These are phyloP conservation scores for Delia radicum DNA, from an alignment of 1,140 invertebrate genomes.

Conservation along the genomic window DNA sequence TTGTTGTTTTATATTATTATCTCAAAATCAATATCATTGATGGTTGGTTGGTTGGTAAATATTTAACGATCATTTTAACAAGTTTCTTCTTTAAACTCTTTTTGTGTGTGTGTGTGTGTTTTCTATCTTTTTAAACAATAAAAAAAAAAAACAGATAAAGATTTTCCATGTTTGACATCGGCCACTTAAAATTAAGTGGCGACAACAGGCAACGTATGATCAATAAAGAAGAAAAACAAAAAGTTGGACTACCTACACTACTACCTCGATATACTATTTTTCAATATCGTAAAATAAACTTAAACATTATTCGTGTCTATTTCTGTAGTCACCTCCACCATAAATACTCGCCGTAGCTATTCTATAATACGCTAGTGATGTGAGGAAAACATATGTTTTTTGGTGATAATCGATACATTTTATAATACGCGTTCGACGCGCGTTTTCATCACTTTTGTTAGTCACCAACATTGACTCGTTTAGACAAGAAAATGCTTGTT, in stretches of 20 bases:
- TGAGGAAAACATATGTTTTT: too few species aligned
- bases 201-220: background rate
- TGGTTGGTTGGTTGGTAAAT: background rate
- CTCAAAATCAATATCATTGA: conserved; percentile 6
- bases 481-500: too few species aligned
- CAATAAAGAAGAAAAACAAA: background rate
- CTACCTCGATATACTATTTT: background rate
- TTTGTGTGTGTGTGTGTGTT: too few species aligned
- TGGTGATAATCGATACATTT: too few species aligned
- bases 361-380: too few species aligned
- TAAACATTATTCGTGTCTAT: too few species aligned
- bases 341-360: too few species aligned
- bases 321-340: too few species aligned
- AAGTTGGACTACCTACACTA: background rate
- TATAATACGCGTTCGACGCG: too few species aligned
- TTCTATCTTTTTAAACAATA: background rate
- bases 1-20: background rate
- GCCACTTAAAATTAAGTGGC: conserved; percentile 1
- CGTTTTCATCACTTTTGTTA: too few species aligned
- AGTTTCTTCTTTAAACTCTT: background rate
- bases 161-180: conserved; percentile 1
- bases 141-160: background rate
- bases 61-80: conserved; percentile 18
- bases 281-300: too few species aligned
- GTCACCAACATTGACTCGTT: too few species aligned